Conservation (phyloP, 2,113 vertebrate species). For the Hippopotamus amphibius region DNA sequence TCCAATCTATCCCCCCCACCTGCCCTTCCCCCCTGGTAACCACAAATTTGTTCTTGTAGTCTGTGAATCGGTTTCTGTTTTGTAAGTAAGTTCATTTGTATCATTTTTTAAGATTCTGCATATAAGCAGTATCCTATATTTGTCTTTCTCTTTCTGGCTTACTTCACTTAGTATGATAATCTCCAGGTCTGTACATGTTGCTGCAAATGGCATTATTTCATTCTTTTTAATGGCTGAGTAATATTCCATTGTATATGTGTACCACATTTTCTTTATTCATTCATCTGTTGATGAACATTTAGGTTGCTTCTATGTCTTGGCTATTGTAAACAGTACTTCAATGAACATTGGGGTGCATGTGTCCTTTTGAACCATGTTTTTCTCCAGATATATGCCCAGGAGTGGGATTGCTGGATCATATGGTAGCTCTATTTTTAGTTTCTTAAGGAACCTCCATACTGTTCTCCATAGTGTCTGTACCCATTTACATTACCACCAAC, state of each 20-base stretch:
- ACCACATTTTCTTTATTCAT: background rate
- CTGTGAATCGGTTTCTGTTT: background rate
- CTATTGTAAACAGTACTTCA: background rate
- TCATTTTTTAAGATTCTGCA: background rate
- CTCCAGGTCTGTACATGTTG: background rate
- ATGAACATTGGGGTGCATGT: background rate
- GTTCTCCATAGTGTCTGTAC: background rate
- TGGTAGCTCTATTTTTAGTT: background rate
- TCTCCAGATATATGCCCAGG: background rate
- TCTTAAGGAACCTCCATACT: background rate
- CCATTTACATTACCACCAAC: background rate
- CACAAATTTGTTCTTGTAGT: background rate
- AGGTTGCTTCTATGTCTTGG: background rate
- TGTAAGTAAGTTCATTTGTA: background rate
- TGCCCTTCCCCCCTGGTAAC: background rate
- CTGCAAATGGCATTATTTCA: background rate
- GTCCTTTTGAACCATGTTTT: background rate
- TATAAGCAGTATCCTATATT: background rate
- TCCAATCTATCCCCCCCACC: background rate
- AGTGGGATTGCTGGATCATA: background rate
- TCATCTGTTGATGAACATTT: background rate
- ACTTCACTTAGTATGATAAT: background rate
- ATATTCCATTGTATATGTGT: background rate
- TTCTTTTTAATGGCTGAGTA: background rate
- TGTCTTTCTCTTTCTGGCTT: background rate